Percentiles rank a stretch among this genome's conserved stretches.
These are phyloP conservation scores for Panthera leo DNA, from an alignment of 2,113 vertebrate genomes.

Conservation along the genomic window DNA sequence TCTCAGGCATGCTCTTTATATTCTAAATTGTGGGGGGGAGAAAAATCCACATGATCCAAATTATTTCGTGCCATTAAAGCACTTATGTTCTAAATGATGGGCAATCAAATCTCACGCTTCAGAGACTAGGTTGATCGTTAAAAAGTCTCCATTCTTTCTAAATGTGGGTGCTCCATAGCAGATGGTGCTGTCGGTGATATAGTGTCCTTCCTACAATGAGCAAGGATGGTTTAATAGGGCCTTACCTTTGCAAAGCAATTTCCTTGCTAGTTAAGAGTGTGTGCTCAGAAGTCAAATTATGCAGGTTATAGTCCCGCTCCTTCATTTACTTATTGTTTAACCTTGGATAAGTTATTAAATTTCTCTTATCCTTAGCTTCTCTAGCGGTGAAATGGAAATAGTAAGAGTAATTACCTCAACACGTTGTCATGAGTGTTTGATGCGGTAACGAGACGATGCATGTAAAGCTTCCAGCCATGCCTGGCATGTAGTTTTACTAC, in stretches of 20 bases:
- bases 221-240: constrained; percentile 52
- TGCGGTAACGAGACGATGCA: not conserved
- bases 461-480: not conserved
- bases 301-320: not conserved
- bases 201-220: constrained; percentile 19
- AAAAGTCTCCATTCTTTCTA: constrained; percentile 58
- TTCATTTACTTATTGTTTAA: constrained; percentile 47
- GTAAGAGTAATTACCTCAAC: not conserved
- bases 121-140: constrained; percentile 46
- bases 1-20: constrained; percentile 16
- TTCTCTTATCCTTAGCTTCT: constrained; percentile 24
- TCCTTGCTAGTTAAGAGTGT: constrained; percentile 12
- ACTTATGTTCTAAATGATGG: constrained; percentile 71
- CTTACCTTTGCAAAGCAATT: constrained; percentile 50
- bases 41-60: constrained; percentile 63
- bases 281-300: constrained; percentile 47
- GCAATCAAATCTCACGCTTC: constrained; percentile 74
- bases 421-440: not conserved
- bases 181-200: constrained; percentile 15
- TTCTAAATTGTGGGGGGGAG: constrained; percentile 8
- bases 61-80: constrained; percentile 63
- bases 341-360: constrained; percentile 48
- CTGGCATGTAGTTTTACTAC: not conserved
- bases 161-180: not conserved
- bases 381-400: not conserved